A percentile compares a stretch with the other conserved stretches of the same genome.
phyloP scores from a whole-genome alignment of 2,797 vertebrate species.

The Coregonus suidteri region DNA sequence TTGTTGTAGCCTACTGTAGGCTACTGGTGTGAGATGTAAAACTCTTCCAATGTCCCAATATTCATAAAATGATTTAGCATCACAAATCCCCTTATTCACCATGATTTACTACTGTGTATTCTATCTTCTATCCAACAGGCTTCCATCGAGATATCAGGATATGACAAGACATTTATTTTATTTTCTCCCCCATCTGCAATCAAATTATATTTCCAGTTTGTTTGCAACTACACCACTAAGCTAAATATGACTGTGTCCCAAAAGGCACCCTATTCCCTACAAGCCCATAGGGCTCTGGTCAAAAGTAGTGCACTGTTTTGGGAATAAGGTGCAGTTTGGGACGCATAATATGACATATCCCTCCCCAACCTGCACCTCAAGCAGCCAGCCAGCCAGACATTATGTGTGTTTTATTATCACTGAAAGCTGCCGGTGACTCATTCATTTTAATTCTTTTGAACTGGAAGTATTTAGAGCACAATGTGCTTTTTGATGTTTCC shows the following conservation, averaged over 20 bases:
- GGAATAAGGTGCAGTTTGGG: neutral
- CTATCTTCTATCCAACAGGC: conserved; percentile 58
- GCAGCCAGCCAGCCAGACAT: conserved; percentile 67
- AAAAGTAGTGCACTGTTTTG: too few relatives aligned
- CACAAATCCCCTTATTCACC: too few relatives aligned
- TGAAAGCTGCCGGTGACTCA: conserved; percentile 80
- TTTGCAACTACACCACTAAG: conserved; percentile 76
- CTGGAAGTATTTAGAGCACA: conserved; percentile 80
- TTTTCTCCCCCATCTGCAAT: conserved; percentile 76
- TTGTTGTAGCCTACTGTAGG: too few relatives aligned
- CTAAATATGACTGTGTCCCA: neutral
- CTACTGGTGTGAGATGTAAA: too few relatives aligned
- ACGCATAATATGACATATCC: conserved; percentile 75
- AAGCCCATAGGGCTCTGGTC: too few relatives aligned
- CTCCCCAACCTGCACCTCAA: conserved; percentile 76
- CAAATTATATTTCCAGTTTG: conserved; percentile 79
- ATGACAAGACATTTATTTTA: too few relatives aligned
- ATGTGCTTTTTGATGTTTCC: conserved; percentile 90
- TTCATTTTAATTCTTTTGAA: conserved; percentile 85
- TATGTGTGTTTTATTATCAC: conserved; percentile 87
- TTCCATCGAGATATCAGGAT: too few relatives aligned
- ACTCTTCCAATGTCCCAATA: too few relatives aligned
- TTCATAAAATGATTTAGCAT: too few relatives aligned
- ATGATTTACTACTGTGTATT: neutral
- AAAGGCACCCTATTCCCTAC: neutral